A percentile compares a stretch with the other conserved stretches of the same genome.
phyloP scores from a whole-genome alignment of 2,888 invertebrate species.

The Aradus depressus region DNA sequence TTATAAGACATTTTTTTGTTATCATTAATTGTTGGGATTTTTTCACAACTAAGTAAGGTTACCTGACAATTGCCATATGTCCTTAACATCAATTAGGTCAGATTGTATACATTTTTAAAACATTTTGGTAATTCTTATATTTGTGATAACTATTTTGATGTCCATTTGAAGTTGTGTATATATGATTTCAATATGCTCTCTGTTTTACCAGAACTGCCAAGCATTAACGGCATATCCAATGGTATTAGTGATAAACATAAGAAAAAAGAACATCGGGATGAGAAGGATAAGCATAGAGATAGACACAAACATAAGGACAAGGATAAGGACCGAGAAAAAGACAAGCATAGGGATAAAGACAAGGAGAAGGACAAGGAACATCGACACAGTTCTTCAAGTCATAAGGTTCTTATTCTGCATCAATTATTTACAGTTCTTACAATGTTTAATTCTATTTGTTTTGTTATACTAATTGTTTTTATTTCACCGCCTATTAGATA shows the following conservation, averaged over 20 bases:
- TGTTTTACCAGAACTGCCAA: conserved; percentile 8
- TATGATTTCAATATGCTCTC: neutral
- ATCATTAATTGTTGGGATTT: too few species aligned
- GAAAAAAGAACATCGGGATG: conserved; percentile 38
- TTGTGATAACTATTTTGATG: too few species aligned
- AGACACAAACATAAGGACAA: conserved; percentile 39
- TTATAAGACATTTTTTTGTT: too few species aligned
- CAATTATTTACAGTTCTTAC: neutral
- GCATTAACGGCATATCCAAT: conserved; percentile 31
- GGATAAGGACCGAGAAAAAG: conserved; percentile 42
- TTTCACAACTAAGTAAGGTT: too few species aligned
- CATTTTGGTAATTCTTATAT: too few species aligned
- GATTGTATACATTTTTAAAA: too few species aligned
- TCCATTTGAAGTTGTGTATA: too few species aligned
- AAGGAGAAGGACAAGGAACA: conserved; percentile 39
- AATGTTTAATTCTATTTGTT: neutral
- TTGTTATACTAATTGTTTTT: neutral
- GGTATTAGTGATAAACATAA: conserved; percentile 40
- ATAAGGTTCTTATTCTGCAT: conserved; percentile 23
- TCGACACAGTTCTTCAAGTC: conserved; percentile 38
- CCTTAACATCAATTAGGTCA: too few species aligned
- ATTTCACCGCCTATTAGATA: neutral
- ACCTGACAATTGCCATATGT: too few species aligned
- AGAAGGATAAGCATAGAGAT: conserved; percentile 46
- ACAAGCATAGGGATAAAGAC: conserved; percentile 28